phyloP scores from a whole-genome alignment of 2,797 vertebrate genomes.

The Platalea minor region DNA sequence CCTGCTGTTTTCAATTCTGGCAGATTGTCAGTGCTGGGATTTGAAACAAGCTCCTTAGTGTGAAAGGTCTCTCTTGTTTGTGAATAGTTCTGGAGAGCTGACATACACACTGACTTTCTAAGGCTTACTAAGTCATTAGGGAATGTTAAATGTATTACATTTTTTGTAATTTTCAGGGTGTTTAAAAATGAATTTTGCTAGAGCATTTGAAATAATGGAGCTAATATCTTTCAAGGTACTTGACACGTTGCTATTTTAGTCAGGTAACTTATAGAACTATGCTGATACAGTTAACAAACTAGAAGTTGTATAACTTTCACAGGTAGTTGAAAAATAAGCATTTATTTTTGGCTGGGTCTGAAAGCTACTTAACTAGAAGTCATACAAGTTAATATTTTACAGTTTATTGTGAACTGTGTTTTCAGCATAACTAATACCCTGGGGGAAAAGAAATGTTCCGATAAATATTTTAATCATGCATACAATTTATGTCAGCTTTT shows the following conservation, averaged over 20 bases:
- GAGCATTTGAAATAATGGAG: background rate
- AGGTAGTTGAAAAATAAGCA: background rate
- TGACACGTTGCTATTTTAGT: background rate
- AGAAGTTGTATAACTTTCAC: background rate
- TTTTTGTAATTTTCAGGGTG: background rate
- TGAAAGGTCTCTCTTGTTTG: conserved; percentile 41
- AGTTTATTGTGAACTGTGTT: background rate
- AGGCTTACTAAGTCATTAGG: conserved; percentile 29
- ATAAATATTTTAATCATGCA: background rate
- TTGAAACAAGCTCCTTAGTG: conserved; percentile 50
- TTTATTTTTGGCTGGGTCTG: background rate
- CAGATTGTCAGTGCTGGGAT: conserved; percentile 30
- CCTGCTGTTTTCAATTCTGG: conserved; percentile 61
- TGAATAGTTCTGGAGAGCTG: conserved; percentile 21
- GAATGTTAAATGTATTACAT: background rate
- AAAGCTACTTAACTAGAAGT: background rate
- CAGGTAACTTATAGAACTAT: background rate
- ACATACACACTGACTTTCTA: conserved; percentile 7
- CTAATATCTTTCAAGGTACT: background rate
- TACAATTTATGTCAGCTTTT: background rate
- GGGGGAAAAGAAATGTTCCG: background rate
- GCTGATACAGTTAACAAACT: background rate
- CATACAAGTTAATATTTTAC: background rate
- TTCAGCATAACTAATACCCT: background rate
- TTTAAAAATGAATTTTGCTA: conserved; percentile 28